These are phyloP conservation scores for Leguminivora glycinivorella DNA, from an alignment of 1,140 invertebrate species.

Conservation along the genomic window DNA sequence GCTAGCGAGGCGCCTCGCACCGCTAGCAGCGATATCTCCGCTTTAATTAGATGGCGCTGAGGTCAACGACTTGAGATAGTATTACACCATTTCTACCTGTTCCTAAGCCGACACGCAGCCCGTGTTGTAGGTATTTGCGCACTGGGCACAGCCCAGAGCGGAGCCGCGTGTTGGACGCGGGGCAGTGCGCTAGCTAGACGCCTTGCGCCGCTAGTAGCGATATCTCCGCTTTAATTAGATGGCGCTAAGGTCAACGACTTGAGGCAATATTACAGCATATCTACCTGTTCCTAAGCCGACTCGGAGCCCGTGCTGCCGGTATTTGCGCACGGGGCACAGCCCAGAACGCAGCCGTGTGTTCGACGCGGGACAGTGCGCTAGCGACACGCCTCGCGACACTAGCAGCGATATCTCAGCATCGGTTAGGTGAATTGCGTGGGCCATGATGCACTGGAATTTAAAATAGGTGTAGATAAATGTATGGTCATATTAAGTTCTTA, in stretches of 20 bases:
- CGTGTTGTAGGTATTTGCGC: constrained; percentile 80
- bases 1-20: constrained; percentile 83
- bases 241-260: constrained; percentile 33
- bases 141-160: constrained; percentile 91
- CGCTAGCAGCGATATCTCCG: constrained; percentile 85
- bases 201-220: constrained; percentile 81
- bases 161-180: constrained; percentile 90
- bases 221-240: constrained; percentile 88
- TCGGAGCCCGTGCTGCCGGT: constrained; percentile 83
- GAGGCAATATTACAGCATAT: no score
- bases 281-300: constrained; percentile 93
- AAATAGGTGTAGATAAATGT: background rate
- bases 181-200: constrained; percentile 90
- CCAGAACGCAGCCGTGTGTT: constrained; percentile 92
- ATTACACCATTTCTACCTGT: no score
- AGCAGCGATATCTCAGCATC: constrained; percentile 87
- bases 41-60: no score
- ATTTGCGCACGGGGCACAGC: constrained; percentile 86
- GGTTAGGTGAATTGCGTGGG: constrained; percentile 88
- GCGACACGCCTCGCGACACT: constrained; percentile 80
- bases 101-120: constrained; percentile 90
- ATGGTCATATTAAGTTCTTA: no score
- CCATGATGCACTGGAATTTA: constrained; percentile 81
- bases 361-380: constrained; percentile 93
- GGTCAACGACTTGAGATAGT: no score